Base-by-base conservation (phyloP, 1,140 invertebrate species). In the Heliothis subflexa region DNA sequence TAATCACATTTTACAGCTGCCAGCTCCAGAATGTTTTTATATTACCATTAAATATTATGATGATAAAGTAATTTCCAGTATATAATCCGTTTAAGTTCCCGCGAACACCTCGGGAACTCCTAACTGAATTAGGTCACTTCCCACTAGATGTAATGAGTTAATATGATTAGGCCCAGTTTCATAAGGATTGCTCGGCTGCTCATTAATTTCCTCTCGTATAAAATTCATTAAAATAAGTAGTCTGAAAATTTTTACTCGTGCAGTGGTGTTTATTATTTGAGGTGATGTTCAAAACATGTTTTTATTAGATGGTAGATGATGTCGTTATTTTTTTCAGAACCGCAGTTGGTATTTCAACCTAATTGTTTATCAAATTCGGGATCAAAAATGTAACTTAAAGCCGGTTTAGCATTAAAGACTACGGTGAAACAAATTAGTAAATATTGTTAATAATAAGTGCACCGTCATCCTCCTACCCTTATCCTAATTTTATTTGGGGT, bases 91-190 rank as follows among this genome's bases (percentile, higher is more conserved):
- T 59, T 55, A 57, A 59, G 28, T 71, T 40, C 18, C 33, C 40
- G 18, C 33, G 21, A 13, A 45, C 71, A 70, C 47, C 18, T 50
- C 64, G 25, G 52, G 50, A 33, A n/a, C 28, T 71, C 55, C 2
- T 57, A 73, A 73, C 9, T 59, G 18, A 73, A 73, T 73, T 73
- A 73, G 71, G 71, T 73, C 71, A 73, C 18, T 59, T 59, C 55
- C 55, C 71, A 59, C 54, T 45, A 49, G 14, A 59, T 47, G 47
- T 72, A 59, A 73, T 57, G 55, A 59, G 55, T 18, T 73, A 73
- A 73, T 49, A 18, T 52, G 54, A 73, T 73, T 59, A 73, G n/a
- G 18, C 0, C 50, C 25, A 9, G 12, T 16, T 54, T 59, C 52
- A 61, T 16, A 21, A 73, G 40, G 47, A 52, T 28, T 73, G 54